These are phyloP conservation scores for Penaeus monodon DNA, from an alignment of 2,888 invertebrate genomes.

Conservation along the genomic window DNA sequence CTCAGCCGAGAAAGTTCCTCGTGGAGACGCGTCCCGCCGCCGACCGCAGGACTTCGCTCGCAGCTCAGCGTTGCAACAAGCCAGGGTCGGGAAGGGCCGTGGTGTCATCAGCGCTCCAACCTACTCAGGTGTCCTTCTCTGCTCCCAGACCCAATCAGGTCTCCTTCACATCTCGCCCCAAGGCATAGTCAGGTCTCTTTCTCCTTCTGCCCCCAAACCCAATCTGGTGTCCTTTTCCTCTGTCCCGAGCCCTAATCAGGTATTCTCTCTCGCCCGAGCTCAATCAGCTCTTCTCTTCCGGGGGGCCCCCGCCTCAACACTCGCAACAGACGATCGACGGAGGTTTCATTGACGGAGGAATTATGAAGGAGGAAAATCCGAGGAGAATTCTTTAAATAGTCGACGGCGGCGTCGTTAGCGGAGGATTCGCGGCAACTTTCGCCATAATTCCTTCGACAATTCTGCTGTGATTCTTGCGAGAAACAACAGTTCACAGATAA, in stretches of 20 bases:
- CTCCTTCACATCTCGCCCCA: constrained; percentile 2
- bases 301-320: neutral
- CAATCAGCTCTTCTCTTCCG: neutral
- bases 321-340: constrained; percentile 3
- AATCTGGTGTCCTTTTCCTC: too few species aligned
- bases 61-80: constrained; percentile 9
- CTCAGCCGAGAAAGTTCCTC: constrained; percentile 31
- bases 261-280: too few species aligned
- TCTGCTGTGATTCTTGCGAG: too few species aligned
- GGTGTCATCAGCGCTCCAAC: constrained; percentile 35
- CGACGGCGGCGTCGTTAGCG: constrained; percentile 44
- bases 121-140: too few species aligned
- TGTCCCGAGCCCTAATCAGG: too few species aligned
- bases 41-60: constrained; percentile 24
- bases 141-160: constrained; percentile 25
- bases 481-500: neutral
- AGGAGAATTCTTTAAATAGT: neutral
- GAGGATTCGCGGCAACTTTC: neutral
- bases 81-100: neutral
- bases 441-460: constrained; percentile 2
- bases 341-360: constrained; percentile 33
- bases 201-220: too few species aligned
- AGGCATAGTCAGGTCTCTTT: too few species aligned
- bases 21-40: constrained; percentile 1
- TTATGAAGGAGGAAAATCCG: constrained; percentile 45